Conservation (phyloP, 2,797 vertebrate species). For the Onychomys leucogaster region DNA sequence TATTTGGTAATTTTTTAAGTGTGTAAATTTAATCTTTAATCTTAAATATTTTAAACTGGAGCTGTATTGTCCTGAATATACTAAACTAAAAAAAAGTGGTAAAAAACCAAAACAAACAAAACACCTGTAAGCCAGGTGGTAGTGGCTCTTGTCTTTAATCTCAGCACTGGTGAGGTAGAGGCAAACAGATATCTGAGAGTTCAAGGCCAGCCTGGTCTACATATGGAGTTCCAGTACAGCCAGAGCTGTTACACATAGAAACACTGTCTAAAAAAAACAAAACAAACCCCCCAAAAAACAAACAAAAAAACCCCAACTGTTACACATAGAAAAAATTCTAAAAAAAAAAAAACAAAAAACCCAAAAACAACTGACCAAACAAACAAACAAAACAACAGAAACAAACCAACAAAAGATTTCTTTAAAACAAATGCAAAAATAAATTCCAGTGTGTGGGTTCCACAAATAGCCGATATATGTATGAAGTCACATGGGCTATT, state of each 20-base stretch:
- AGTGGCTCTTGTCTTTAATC: no score
- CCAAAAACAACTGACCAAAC: no score
- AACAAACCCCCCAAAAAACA: no score
- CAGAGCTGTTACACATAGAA: no score
- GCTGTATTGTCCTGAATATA: slow-evolving; percentile 85
- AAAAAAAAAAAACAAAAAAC: background rate
- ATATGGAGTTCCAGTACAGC: no score
- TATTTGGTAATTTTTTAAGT: slow-evolving; percentile 70
- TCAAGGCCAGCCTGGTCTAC: no score
- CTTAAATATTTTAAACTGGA: slow-evolving; percentile 85
- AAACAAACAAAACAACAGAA: no score
- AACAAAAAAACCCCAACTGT: background rate
- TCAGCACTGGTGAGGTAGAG: no score
- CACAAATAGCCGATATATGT: background rate
- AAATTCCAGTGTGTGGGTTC: background rate
- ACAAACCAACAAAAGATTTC: slow-evolving; percentile 54
- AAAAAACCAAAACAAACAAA: background rate
- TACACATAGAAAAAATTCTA: no score
- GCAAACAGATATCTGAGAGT: no score
- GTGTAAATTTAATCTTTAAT: slow-evolving; percentile 81
- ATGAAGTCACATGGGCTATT: background rate
- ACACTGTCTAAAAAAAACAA: no score
- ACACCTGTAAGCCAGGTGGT: no score
- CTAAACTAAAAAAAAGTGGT: slow-evolving; percentile 59
- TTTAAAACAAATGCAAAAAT: slow-evolving; percentile 28